Evolutionary conservation across 2,888 invertebrate species (phyloP), one percentile per base, ranked within the genome.

Genomic region (Caenorhabditis sulstoni): DNA sequence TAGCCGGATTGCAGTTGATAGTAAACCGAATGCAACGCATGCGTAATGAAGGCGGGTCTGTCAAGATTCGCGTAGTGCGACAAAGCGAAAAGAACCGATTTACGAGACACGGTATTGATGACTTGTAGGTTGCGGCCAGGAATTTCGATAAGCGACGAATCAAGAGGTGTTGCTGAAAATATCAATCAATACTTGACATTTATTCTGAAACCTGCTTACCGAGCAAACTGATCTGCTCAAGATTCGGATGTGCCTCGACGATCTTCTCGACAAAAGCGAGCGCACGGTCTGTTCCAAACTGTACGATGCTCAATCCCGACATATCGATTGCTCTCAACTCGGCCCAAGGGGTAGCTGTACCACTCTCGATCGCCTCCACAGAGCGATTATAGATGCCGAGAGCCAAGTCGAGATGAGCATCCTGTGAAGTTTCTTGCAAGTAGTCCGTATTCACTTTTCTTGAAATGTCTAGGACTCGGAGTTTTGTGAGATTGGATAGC

Each of bases 1-100:
- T 85, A 85, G 20, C 81, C 78, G 7, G 80, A 79, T 49, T 85
- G 83, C 7, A 85, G 45, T 20, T 79, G 66, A 66, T 82, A 86
- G 70, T 85, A 84, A 22, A 83, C 83, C 11, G 80, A 78, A 37
- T 86, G 86, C 14, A 86, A 78, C 8, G 83, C 82, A 50, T 85
- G 84, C 9, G 82, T 79, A 44, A 83, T 81, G 76, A 85, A 86
- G 0, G 78, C 79, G 29, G 81, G 79, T 37, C 85, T 47, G n/a
- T 84, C 83, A 1, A 79, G 64, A 45, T 73, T 64, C 49, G 79
- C 79, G 58, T 84, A 85, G 23, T 79, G 74, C 5, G 57, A 49
- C 9, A 85, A 55, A 4, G 85, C 84, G 18, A 73, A 59, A 9
- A 85, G 66, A 18, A 79, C 68, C 11, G 75, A 76, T 20, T 65